Base-by-base conservation (phyloP, 1,140 invertebrate species). In the Elymnias hypermnestra region DNA sequence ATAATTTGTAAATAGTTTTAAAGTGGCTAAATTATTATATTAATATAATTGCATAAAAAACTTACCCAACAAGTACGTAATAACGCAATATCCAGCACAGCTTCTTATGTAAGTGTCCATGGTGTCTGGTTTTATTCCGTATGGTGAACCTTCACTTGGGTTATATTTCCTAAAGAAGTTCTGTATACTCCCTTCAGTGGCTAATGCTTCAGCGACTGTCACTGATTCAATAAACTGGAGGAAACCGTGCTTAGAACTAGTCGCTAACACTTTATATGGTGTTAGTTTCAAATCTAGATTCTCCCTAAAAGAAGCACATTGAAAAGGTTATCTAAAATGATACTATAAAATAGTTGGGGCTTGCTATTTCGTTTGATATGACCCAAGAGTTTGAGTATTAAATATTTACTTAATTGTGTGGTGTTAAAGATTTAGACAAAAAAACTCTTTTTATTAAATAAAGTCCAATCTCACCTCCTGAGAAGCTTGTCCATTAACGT, bases 21-120 rank as follows among this genome's bases (percentile, higher is more conserved):
- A n/a, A n/a, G n/a, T n/a, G n/a, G n/a, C n/a, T n/a, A n/a, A n/a
- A n/a, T n/a, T n/a, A n/a, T n/a, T n/a, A n/a, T n/a, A n/a, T n/a
- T n/a, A n/a, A n/a, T n/a, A n/a, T n/a, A n/a, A n/a, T n/a, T n/a
- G n/a, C n/a, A n/a, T n/a, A n/a, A n/a, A n/a, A n/a, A n/a, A 29
- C 26, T 33, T 52, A 89, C 88, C 89, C 19, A 99, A 84, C 23
- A 99, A 83, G 76, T 99, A 99, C 0, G 98, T 99, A 21, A 99
- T 98, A 7, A 99, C 96, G 84, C 97, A 99, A 76, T 99, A 99
- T 0, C 98, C 98, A 53, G 98, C 97, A 89, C 97, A 99, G 69
- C 97, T 98, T 67, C 96, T 92, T 10, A 99, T 93, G 77, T 99
- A 99, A 7, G 95, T 98, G 73, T 99, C 98, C 94, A 99, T 98